Conservation (phyloP, 2,888 invertebrate species). For the Cataglyphis altisquamis region DNA sequence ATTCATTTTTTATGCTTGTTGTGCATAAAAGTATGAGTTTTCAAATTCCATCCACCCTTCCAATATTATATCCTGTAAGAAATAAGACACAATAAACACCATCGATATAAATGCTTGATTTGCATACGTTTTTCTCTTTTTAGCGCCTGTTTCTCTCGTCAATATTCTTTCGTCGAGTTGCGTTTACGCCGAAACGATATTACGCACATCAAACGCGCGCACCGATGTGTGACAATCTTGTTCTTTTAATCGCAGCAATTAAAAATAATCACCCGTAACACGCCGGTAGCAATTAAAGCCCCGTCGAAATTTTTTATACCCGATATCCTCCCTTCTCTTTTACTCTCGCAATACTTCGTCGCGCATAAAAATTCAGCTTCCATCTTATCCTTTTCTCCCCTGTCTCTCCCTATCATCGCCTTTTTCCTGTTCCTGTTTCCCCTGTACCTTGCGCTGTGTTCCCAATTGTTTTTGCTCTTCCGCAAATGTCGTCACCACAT, state of each 20-base stretch:
- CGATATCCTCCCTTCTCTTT: slow-evolving; percentile 4
- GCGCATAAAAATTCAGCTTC: slow-evolving; percentile 32
- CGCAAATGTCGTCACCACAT: slow-evolving; percentile 63
- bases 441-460: slow-evolving; percentile 51
- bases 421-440: background rate
- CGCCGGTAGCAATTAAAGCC: slow-evolving; percentile 80
- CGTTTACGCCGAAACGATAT: slow-evolving; percentile 20
- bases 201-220: slow-evolving; percentile 73
- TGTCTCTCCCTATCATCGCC: background rate
- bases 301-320: slow-evolving; percentile 71
- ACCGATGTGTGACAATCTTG: slow-evolving; percentile 73
- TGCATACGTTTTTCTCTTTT: background rate
- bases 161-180: background rate
- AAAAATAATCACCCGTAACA: slow-evolving; percentile 83
- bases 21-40: background rate
- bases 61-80: background rate
- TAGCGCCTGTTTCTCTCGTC: background rate
- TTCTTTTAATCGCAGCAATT: slow-evolving; percentile 81
- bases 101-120: slow-evolving; percentile 24
- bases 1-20: background rate
- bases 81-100: background rate
- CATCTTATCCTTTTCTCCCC: slow-evolving; percentile 34
- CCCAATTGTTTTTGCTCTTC: slow-evolving; percentile 56
- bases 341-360: background rate
- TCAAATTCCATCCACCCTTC: background rate